These are phyloP conservation scores for Epirrita christyi DNA, from an alignment of 2,888 invertebrate genomes.

Conservation along the genomic window DNA sequence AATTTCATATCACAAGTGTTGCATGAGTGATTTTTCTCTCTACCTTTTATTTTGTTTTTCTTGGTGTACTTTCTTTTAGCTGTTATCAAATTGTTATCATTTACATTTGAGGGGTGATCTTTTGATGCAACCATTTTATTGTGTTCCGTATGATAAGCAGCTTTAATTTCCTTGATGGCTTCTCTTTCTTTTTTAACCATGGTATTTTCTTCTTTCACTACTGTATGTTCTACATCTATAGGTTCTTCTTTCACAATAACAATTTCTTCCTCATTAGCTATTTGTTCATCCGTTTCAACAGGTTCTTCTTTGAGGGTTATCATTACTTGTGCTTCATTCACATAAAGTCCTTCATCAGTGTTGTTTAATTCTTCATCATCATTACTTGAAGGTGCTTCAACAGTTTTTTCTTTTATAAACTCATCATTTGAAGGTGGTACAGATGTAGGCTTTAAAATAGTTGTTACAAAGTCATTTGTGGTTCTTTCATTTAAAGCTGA, in stretches of 20 bases:
- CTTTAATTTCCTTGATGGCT: not conserved
- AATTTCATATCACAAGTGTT: conserved; percentile 8
- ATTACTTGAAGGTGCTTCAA: not conserved
- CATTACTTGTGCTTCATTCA: not conserved
- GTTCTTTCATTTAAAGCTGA: conserved; percentile 5
- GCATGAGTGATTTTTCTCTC: conserved; percentile 8
- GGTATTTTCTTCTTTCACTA: not conserved
- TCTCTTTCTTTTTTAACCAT: not conserved
- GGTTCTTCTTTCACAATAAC: conserved; percentile 13
- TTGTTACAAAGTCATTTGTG: conserved; percentile 4
- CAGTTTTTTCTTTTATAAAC: not conserved
- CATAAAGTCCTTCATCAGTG: not conserved
- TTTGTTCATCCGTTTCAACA: conserved; percentile 4
- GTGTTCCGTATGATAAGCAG: not conserved
- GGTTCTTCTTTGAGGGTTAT: conserved; percentile 4
- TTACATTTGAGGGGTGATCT: not conserved
- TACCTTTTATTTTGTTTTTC: not conserved
- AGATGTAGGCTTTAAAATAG: conserved; percentile 6
- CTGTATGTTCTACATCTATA: not conserved
- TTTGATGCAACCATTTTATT: not conserved
- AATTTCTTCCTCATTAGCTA: conserved; percentile 2
- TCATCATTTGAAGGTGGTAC: not conserved
- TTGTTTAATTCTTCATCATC: not conserved
- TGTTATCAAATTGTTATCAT: conserved; percentile 5
- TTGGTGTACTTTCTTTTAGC: conserved; percentile 1